phyloP scores from a whole-genome alignment of 2,888 invertebrate species.

The Ochropleura plecta region DNA sequence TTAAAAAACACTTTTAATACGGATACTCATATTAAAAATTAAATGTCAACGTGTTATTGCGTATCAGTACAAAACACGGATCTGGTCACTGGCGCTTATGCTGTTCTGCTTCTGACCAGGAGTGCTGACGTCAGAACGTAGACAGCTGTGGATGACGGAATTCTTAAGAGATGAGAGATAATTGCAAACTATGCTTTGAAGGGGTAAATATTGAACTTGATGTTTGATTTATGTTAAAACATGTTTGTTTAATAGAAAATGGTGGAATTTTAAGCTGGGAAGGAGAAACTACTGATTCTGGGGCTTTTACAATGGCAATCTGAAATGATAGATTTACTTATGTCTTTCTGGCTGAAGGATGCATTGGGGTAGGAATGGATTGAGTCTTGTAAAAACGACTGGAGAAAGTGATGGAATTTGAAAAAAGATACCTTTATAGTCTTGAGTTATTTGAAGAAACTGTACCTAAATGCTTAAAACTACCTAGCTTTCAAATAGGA shows the following conservation, averaged over 20 bases:
- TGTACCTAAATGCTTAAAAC: background rate
- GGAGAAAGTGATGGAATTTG: background rate
- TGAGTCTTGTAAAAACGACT: no score
- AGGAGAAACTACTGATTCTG: slow-evolving; percentile 4
- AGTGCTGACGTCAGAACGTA: slow-evolving; percentile 39
- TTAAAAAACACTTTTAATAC: slow-evolving; percentile 33
- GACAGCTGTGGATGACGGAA: slow-evolving; percentile 38
- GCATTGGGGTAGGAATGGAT: background rate
- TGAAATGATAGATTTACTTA: background rate
- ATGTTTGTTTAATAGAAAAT: slow-evolving; percentile 38
- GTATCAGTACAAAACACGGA: slow-evolving; percentile 49
- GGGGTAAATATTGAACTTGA: slow-evolving; percentile 36
- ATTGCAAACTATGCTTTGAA: slow-evolving; percentile 22
- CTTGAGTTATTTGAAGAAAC: background rate
- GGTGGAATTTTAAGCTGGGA: slow-evolving; percentile 2
- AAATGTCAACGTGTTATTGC: slow-evolving; percentile 64
- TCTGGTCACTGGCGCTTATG: slow-evolving; percentile 46
- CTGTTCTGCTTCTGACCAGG: slow-evolving; percentile 24
- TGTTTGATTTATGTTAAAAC: slow-evolving; percentile 43
- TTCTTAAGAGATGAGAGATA: slow-evolving; percentile 29
- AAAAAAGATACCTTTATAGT: background rate
- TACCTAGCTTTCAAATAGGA: background rate
- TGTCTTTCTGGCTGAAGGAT: background rate
- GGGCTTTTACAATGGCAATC: background rate
- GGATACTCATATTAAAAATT: slow-evolving; percentile 22